phyloP scores from a whole-genome alignment of 2,797 vertebrate species.

The Argentina silus region DNA sequence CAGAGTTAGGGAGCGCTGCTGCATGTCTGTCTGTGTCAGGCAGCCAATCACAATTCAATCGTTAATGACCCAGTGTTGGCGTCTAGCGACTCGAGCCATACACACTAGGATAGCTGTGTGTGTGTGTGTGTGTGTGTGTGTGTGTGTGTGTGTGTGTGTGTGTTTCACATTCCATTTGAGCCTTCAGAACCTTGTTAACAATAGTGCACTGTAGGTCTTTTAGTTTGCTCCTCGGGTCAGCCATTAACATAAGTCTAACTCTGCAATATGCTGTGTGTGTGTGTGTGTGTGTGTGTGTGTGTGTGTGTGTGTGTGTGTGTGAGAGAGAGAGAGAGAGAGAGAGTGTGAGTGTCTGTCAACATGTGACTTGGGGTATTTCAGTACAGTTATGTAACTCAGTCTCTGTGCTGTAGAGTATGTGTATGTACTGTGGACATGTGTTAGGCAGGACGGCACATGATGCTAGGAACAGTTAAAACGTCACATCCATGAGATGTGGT shows the following conservation, averaged over 20 bases:
- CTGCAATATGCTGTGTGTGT: no score
- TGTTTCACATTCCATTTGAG: no score
- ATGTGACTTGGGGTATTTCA: constrained; percentile 70
- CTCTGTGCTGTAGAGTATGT: not conserved
- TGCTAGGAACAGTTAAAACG: constrained; percentile 25
- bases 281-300: constrained; percentile 8
- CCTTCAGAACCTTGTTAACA: no score
- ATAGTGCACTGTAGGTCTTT: no score
- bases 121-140: constrained; percentile 5
- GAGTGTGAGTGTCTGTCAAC: constrained; percentile 37
- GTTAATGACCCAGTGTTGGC: constrained; percentile 33
- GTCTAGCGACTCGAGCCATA: constrained; percentile 15
- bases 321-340: constrained; percentile 6
- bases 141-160: constrained; percentile 5
- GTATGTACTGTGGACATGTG: not conserved
- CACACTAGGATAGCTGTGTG: not conserved
- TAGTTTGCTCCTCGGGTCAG: no score
- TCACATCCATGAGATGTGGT: constrained; percentile 24
- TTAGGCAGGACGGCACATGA: not conserved
- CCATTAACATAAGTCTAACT: no score
- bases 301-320: constrained; percentile 15
- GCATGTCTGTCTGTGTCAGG: constrained; percentile 2
- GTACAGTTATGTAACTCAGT: constrained; percentile 57
- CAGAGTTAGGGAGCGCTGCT: not conserved
- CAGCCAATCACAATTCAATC: constrained; percentile 32